Percentiles rank a stretch among this genome's conserved stretches.
Conservation (phyloP, 2,888 invertebrate species). For the Brachypterus glaber region DNA sequence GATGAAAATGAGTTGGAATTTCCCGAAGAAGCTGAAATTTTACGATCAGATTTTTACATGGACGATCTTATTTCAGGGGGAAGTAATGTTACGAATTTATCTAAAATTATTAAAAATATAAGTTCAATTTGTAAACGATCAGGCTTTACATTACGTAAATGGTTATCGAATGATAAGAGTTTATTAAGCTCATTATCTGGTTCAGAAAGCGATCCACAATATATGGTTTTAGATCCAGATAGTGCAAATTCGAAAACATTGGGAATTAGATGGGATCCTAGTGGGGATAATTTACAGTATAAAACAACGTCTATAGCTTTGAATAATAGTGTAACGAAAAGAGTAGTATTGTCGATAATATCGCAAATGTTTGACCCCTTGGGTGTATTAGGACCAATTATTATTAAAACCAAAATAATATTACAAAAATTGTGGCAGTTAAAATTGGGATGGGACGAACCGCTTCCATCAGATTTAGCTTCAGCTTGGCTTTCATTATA, state of each 20-base stretch:
- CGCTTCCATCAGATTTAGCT: background rate
- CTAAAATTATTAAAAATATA: background rate
- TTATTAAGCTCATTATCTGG: background rate
- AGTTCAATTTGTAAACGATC: background rate
- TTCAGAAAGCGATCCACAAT: no score
- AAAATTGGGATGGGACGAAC: constrained; percentile 8
- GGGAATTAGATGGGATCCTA: constrained; percentile 3
- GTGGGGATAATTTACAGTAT: background rate
- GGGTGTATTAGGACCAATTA: constrained; percentile 3
- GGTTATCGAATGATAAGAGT: constrained; percentile 4
- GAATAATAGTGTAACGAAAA: constrained; percentile 1
- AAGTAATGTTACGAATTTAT: background rate
- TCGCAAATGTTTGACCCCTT: constrained; percentile 10
- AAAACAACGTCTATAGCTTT: background rate
- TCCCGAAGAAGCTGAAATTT: constrained; percentile 7
- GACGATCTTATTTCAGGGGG: constrained; percentile 10
- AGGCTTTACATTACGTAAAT: constrained; percentile 7
- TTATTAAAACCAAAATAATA: constrained; percentile 4
- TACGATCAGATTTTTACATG: constrained; percentile 11
- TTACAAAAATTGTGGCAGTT: constrained; percentile 7
- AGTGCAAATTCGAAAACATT: background rate
- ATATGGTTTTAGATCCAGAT: background rate
- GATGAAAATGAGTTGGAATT: constrained; percentile 5
- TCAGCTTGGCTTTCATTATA: background rate
- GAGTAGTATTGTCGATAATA: constrained; percentile 1